Percentiles rank a stretch among this genome's conserved stretches.
Conservation (phyloP, 1,140 invertebrate genomes). For the silkworm (Bombyx mori) region ASM3026992v2 NC_085122.1:13334001-13334500, state of each 20-base stretch:
- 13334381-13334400: conserved; percentile 3
- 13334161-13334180: conserved; percentile 41
- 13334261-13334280: conserved; percentile 2
- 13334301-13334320: background rate
- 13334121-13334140: conserved; percentile 82
- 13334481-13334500: conserved; percentile 1
- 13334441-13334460: conserved; percentile 4
- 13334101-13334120: conserved; percentile 75
- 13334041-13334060: conserved; percentile 75
- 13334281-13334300: conserved; percentile 4
- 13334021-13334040: conserved; percentile 23
- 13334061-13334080: conserved; percentile 80
- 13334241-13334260: conserved; percentile 3
- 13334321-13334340: background rate
- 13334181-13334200: conserved; percentile 63
- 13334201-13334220: too few species aligned
- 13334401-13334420: conserved; percentile 1
- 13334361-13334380: conserved; percentile 3
- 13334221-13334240: conserved; percentile 40
- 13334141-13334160: conserved; percentile 82
- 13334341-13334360: conserved; percentile 8
- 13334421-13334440: conserved; percentile 6
- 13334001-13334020: background rate
- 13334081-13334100: conserved; percentile 77
- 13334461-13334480: conserved; percentile 3